Conservation (phyloP, 2,113 vertebrate species). For the Salvator merianae region DNA sequence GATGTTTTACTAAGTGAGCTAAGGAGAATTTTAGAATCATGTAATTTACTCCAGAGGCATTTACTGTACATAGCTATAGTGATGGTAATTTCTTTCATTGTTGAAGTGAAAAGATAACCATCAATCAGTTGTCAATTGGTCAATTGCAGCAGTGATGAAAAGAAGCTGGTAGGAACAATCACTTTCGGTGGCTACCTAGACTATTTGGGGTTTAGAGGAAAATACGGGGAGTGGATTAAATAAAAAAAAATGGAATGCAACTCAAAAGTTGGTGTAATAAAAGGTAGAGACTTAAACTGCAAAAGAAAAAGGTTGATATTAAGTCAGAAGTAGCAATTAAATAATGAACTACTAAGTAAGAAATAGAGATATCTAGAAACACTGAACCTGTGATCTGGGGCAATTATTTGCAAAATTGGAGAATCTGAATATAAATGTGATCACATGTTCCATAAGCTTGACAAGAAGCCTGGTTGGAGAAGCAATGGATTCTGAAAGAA, state of each 20-base stretch:
- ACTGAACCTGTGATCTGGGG: not conserved
- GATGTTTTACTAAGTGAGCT: constrained; percentile 88
- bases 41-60: constrained; percentile 98
- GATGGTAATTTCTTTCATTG: constrained; percentile 98
- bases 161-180: constrained; percentile 89
- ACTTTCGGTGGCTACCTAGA: constrained; percentile 91
- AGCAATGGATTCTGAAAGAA: constrained; percentile 1
- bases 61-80: constrained; percentile 99
- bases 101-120: constrained; percentile 98
- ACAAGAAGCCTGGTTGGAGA: not conserved
- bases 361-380: not conserved
- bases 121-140: constrained; percentile 99
- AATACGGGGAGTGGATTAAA: constrained; percentile 86
- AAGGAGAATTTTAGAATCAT: constrained; percentile 94
- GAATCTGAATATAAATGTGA: not conserved
- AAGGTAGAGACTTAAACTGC: constrained; percentile 46
- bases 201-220: constrained; percentile 83
- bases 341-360: fast-evolving
- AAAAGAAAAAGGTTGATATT: not conserved
- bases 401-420: not conserved
- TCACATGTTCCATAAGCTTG: not conserved
- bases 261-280: constrained; percentile 40
- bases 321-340: not conserved
- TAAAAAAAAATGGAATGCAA: constrained; percentile 73
- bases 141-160: constrained; percentile 96